Base-by-base conservation (phyloP, 2,888 invertebrate genomes). In the Brachypalpus laphriformis region DNA sequence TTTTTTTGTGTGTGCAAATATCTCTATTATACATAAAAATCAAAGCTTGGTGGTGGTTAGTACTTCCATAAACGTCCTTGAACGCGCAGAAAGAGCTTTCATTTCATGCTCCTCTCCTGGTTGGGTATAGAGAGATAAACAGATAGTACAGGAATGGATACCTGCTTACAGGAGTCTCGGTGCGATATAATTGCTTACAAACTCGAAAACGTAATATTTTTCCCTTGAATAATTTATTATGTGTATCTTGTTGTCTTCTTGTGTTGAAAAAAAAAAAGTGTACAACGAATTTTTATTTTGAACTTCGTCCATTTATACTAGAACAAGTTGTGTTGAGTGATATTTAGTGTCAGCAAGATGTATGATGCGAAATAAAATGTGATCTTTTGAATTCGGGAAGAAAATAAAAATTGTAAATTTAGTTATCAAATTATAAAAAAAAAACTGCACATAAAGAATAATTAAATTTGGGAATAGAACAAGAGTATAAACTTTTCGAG, bases 1-100 rank as follows among this genome's bases (percentile, higher is more conserved):
- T 72, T 11, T 72, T 72, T 68, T 72, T 71, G 20, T 72, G 47
- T 71, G 34, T 74, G 68, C 56, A 82, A 82, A 83, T 70, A 78
- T 80, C 68, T 76, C 71, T 76, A 81, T 85, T 80, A 85, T 85
- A 85, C 85, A 85, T 72, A 85, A 81, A 85, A 85, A 85, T 85
- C 85, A 85, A 81, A 85, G 85, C 85, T 85, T 81, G 75, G 66
- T 75, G 75, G 37, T 76, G 68, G 85, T 75, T 74, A 72, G 81
- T 66, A 70, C 54, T 75, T 54, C 71, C 61, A 34, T 72, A 66
- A 85, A 85, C 85, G 85, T 85, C 85, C 85, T 85, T 85, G 85
- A 81, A 81, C 81, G 81, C 85, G 85, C 85, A 85, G 75, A 85
- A 66, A 59, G 68, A 85, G 83, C 83, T 83, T 85, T 85, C 71